A percentile compares a stretch with the other conserved stretches of the same genome.
Evolutionary conservation across 2,888 invertebrate species (phyloP).

Genomic region (Tachina lurida): DNA sequence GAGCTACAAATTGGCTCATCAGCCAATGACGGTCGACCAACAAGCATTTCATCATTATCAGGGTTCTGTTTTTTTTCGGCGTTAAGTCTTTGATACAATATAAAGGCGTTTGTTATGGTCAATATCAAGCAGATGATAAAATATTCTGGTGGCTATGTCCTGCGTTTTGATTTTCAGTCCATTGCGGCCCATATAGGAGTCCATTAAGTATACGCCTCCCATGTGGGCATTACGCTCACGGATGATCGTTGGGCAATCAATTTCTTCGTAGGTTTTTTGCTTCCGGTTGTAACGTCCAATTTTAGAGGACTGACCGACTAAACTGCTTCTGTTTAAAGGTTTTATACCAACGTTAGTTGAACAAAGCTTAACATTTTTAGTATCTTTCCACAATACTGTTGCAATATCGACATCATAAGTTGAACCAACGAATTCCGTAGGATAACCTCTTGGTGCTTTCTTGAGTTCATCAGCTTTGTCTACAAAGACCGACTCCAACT

Average conservation of each 20-base stretch:
- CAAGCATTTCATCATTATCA: too few species aligned
- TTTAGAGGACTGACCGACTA: conserved; percentile 56
- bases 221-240: conserved; percentile 42
- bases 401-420: conserved; percentile 63
- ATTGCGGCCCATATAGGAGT: conserved; percentile 72
- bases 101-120: too few species aligned
- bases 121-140: conserved; percentile 67
- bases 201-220: conserved; percentile 69
- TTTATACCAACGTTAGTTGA: conserved; percentile 78
- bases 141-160: conserved; percentile 35
- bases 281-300: conserved; percentile 65
- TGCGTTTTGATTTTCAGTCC: conserved; percentile 34
- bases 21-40: not conserved
- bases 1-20: not conserved
- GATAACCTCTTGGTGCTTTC: not conserved
- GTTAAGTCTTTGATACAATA: too few species aligned
- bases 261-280: conserved; percentile 69
- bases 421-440: conserved; percentile 57
- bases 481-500: too few species aligned
- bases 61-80: too few species aligned
- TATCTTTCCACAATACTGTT: conserved; percentile 77
- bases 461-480: not conserved
- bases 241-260: conserved; percentile 73
- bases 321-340: conserved; percentile 60
- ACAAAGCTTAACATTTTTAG: conserved; percentile 76